Evolutionary conservation across 1,140 invertebrate genomes (phyloP), one percentile per base, ranked within the genome.

Genomic region (Olivierus martensii): DNA sequence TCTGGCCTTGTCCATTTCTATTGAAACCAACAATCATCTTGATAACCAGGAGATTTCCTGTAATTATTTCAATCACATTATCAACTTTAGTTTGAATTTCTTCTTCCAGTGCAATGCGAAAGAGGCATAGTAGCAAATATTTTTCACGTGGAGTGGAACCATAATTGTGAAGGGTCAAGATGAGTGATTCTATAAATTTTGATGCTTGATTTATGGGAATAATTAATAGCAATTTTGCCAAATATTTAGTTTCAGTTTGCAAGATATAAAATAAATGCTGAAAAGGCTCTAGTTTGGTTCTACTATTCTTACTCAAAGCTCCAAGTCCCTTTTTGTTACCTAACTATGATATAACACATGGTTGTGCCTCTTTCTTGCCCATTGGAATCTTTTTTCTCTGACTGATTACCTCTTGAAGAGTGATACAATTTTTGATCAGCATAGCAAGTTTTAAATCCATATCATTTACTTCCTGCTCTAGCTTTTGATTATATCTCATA

Each of bases 401-500:
- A 7, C 75, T 76, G 1, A 82, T 73, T 0, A 84, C 81, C 63
- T 84, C 71, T 68, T 80, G 78, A 37, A 87, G 61, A 11, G 82
- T 79, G 49, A 87, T 82, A 61, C 83, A 73, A 67, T 88, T 87
- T 69, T 84, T 82, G 18, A 88, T 82, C 2, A 88, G 71, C 11
- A 87, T 73, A 3, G 83, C 84, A 61, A 87, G 87, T 71, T 87
- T 86, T 12, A 85, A 74, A 64, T 87, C 84, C 81, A 88, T 84
- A 51, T 75, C 75, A 57, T 84, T 80, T 34, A 87, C 68, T 62
- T 84, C 79, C 55, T 80, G 77, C 10, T 83, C 81, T 34, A 87
- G 67, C 63, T 81, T 76, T 65, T 84, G 79, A 67, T 86, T 87
- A 52, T 79, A 78, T 51, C 79, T 75, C 58, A 87, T 86, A 19